phyloP scores from a whole-genome alignment of 2,797 vertebrate species.

The Acanthurus lineatus region DNA sequence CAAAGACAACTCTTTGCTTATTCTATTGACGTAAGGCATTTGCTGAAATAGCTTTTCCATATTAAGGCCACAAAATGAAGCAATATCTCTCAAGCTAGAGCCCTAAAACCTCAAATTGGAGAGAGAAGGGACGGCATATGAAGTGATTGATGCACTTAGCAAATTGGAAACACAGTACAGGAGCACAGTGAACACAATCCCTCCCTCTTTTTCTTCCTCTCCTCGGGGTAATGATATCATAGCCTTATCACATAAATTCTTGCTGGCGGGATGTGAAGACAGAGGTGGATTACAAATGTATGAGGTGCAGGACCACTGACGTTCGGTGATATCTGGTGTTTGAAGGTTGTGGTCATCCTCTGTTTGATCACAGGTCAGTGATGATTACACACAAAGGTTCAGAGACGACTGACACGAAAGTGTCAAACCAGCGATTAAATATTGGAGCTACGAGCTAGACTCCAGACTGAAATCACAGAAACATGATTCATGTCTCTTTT shows the following conservation, averaged over 20 bases:
- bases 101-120: slow-evolving; percentile 13
- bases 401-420: slow-evolving; percentile 23
- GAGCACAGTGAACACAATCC: slow-evolving; percentile 11
- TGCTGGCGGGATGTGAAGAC: slow-evolving; percentile 19
- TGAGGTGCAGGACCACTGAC: slow-evolving; percentile 19
- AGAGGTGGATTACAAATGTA: slow-evolving; percentile 49
- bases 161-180: slow-evolving; percentile 59
- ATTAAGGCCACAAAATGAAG: slow-evolving; percentile 43
- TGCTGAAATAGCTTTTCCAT: slow-evolving; percentile 33
- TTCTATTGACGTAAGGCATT: slow-evolving; percentile 57
- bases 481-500: not conserved
- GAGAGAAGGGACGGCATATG: slow-evolving; percentile 21
- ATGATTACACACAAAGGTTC: slow-evolving; percentile 7
- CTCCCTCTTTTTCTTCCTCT: not conserved
- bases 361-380: slow-evolving; percentile 16
- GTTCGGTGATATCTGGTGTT: slow-evolving; percentile 17
- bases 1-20: slow-evolving; percentile 34
- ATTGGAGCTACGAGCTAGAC: slow-evolving; percentile 14
- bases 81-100: not conserved
- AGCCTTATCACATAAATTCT: slow-evolving; percentile 35
- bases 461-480: slow-evolving; percentile 2
- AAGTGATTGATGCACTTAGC: slow-evolving; percentile 71
- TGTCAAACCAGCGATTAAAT: slow-evolving; percentile 37
- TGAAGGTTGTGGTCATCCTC: not conserved
- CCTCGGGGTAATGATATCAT: slow-evolving; percentile 34